Conservation (phyloP, 1,140 invertebrate species). For the Lordiphosa mommai region DNA sequence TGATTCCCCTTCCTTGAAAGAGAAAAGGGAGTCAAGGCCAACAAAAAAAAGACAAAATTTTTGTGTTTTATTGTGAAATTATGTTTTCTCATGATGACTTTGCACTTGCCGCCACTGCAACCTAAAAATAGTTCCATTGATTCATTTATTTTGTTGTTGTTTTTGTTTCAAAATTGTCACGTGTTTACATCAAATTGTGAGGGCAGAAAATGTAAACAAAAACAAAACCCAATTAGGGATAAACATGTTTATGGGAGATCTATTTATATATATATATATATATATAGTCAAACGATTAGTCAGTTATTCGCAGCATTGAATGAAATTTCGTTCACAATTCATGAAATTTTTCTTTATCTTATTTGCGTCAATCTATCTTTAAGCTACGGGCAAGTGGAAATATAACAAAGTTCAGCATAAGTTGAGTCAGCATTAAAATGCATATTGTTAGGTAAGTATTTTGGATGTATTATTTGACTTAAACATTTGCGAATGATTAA, state of each 20-base stretch:
- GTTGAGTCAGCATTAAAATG: too few relatives aligned
- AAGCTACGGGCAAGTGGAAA: too few relatives aligned
- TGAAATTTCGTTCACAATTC: too few relatives aligned
- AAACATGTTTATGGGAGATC: conserved; percentile 52
- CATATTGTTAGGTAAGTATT: too few relatives aligned
- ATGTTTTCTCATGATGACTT: conserved; percentile 2
- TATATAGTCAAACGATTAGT: conserved; percentile 1
- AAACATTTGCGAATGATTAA: too few relatives aligned
- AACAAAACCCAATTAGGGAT: conserved; percentile 34
- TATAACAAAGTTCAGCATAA: too few relatives aligned
- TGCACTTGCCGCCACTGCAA: conserved; percentile 25
- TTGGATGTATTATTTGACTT: too few relatives aligned
- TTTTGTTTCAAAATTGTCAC: conserved; percentile 35
- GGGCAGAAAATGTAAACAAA: conserved; percentile 31
- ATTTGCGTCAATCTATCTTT: too few relatives aligned
- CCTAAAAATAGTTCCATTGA: conserved; percentile 36
- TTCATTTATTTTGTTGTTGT: conserved; percentile 40
- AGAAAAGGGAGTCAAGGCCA: neutral
- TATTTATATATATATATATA: neutral
- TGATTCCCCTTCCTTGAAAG: neutral
- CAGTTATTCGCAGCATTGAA: neutral
- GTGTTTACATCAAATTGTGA: conserved; percentile 42
- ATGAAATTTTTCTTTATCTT: neutral
- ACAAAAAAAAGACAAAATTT: neutral
- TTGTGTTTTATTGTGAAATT: conserved; percentile 49